These are phyloP conservation scores for Takifugu flavidus DNA, from an alignment of 2,113 vertebrate genomes.

Conservation along the genomic window DNA sequence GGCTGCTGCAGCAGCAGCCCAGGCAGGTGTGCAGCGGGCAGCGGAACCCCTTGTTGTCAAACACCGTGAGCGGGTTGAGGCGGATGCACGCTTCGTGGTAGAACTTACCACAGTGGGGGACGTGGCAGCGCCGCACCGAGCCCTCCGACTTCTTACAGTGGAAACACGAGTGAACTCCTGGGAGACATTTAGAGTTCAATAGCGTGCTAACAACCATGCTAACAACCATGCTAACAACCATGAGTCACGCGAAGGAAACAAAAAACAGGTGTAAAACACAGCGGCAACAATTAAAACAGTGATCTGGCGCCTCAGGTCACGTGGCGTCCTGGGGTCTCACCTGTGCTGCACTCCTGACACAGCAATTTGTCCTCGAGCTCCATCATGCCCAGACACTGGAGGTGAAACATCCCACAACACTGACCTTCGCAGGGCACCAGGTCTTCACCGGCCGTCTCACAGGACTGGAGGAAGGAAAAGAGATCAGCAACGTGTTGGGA, in stretches of 20 bases:
- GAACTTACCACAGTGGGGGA: constrained; percentile 90
- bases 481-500: too few species aligned
- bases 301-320: background rate
- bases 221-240: background rate
- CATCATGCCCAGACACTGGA: constrained; percentile 81
- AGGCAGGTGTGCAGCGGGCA: constrained; percentile 93
- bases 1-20: constrained; percentile 85
- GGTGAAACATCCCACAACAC: constrained; percentile 90
- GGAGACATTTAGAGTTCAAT: background rate
- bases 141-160: constrained; percentile 85
- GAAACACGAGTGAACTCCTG: constrained; percentile 89
- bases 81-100: constrained; percentile 91
- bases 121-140: constrained; percentile 85
- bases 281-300: background rate
- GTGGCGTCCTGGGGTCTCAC: constrained; percentile 67
- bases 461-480: constrained; percentile 71
- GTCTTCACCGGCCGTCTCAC: constrained; percentile 86
- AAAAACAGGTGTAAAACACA: background rate
- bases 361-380: constrained; percentile 82
- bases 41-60: constrained; percentile 92
- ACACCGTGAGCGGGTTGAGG: constrained; percentile 82
- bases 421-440: constrained; percentile 89
- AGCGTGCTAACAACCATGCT: background rate
- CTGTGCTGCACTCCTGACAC: constrained; percentile 86
- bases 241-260: background rate